These are phyloP conservation scores for Eremophila alpestris DNA, from an alignment of 2,797 vertebrate genomes.

Conservation along the genomic window DNA sequence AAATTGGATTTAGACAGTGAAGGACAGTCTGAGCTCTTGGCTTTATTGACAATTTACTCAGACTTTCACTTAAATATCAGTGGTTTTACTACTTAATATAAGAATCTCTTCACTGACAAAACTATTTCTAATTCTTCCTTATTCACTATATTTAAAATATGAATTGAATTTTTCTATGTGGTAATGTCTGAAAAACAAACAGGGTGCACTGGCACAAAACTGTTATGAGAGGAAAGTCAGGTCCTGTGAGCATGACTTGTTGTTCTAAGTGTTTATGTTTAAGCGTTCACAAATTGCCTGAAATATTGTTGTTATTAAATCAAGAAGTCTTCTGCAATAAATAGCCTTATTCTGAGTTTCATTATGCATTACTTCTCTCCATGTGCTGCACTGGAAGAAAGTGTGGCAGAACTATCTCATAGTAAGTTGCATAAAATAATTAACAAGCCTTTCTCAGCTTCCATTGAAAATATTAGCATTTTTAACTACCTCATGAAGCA, in stretches of 20 bases:
- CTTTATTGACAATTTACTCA: background rate
- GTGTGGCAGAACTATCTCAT: background rate
- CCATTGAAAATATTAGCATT: background rate
- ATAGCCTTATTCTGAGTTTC: constrained; percentile 24
- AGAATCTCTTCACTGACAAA: background rate
- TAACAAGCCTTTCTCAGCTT: background rate
- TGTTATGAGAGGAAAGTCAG: background rate
- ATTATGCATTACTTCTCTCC: background rate
- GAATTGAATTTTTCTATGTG: background rate
- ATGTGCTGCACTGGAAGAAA: background rate
- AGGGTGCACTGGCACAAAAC: background rate
- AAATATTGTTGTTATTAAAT: background rate
- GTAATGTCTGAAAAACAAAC: background rate
- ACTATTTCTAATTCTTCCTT: background rate
- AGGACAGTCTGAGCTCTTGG: background rate
- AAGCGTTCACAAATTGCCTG: background rate
- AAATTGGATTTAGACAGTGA: background rate
- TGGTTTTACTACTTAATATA: background rate
- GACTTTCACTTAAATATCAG: background rate
- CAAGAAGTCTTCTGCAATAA: background rate
- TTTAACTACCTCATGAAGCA: background rate
- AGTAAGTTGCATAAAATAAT: background rate
- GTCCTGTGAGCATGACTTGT: background rate
- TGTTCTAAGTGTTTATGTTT: background rate
- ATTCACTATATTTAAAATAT: background rate